Evolutionary conservation across 2,113 vertebrate species (phyloP), one percentile per base, ranked within the genome.

Genomic region (Charadrius vociferus): DNA sequence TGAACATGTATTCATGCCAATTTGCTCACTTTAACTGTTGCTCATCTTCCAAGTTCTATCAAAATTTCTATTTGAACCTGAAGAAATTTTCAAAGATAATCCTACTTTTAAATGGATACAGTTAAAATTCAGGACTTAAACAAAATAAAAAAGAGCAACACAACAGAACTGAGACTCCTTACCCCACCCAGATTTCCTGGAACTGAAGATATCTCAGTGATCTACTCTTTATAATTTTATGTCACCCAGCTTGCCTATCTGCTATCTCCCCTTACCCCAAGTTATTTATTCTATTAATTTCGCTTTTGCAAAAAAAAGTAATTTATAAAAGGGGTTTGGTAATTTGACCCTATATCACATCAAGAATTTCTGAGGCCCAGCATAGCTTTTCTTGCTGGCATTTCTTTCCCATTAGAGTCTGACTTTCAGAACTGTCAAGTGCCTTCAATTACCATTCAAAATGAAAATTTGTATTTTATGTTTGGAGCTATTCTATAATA

Each of bases 11-110:
- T 50, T 71, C 23, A 45, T 75, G 52, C 61, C 74, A 91, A 29
- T 81, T 88, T 92, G 83, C 45, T 95, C 72, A 45, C 24, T 95
- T 88, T 17, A 68, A 45, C 17, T 3, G 3, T 6, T 84, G 77
- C 5, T 95, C 24, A 30, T 62, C 49, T 78, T 93, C 72, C 59
- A 94, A 74, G 26, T 81, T 66, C 61, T 86, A 65, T 73, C 77
- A 95, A 86, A 81, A 86, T 62, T 84, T 74, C 50, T 63, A n/a
- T 53, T 71, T 81, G 29, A 95, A 87, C 26, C 43, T 79, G 59
- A 84, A 89, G 50, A 45, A 19, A 24, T 63, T 80, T 63, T 79
- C 18, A 55, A 59, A 58, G 41, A 32, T 9, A 70, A 74, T 30
- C 30, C 34, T 49, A 18, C 34, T 24, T 45, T 45, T 81, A 66